Conservation (phyloP, 2,113 vertebrate genomes). For the Sula dactylatra region DNA sequence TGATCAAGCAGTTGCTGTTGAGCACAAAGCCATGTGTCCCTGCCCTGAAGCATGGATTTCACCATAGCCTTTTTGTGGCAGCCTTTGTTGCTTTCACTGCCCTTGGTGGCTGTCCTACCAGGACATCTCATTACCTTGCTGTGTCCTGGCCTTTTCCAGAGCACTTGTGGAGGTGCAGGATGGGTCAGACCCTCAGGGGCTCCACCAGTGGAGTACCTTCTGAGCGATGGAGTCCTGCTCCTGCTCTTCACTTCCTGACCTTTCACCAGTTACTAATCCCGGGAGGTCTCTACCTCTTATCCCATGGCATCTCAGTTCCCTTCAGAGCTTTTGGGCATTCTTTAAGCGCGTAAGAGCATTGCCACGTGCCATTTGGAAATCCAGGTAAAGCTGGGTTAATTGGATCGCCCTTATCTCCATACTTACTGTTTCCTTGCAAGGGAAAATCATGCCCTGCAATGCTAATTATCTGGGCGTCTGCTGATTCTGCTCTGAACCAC, state of each 20-base stretch:
- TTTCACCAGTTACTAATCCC: neutral
- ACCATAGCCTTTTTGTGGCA: neutral
- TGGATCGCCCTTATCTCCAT: conserved; percentile 19
- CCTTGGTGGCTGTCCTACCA: neutral
- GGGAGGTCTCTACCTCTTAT: neutral
- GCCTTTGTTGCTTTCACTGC: neutral
- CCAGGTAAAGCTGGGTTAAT: neutral
- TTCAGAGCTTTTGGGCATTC: conserved; percentile 24
- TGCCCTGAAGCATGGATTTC: neutral
- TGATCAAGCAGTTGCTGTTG: neutral
- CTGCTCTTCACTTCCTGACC: neutral
- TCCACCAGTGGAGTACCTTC: neutral
- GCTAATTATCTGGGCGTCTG: neutral
- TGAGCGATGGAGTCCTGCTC: neutral
- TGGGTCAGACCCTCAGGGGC: neutral
- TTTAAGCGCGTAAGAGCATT: conserved; percentile 45
- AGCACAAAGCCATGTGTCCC: neutral
- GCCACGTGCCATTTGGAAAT: conserved; percentile 13
- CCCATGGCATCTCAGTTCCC: neutral
- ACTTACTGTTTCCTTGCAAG: neutral
- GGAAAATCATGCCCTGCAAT: neutral
- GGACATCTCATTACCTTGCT: neutral
- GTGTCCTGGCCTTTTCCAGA: neutral
- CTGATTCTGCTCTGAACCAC: neutral
- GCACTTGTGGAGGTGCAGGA: neutral